Evolutionary conservation across 2,888 invertebrate genomes (phyloP).

Genomic region (Chloroclysta siterata): DNA sequence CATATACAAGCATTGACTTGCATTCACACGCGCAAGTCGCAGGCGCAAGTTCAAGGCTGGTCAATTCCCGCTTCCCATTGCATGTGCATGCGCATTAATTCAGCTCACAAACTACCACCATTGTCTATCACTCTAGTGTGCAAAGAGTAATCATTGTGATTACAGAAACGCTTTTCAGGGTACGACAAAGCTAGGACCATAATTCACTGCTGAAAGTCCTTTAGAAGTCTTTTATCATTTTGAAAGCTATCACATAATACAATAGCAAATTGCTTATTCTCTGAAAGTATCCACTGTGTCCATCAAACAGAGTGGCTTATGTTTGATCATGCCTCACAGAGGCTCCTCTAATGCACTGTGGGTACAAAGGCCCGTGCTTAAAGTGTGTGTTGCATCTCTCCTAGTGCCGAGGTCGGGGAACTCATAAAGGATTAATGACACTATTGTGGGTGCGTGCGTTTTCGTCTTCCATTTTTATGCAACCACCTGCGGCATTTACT

Average conservation of each 20-base stretch:
- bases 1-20: conserved; percentile 52
- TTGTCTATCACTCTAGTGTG: conserved; percentile 75
- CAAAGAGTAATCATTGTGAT: conserved; percentile 10
- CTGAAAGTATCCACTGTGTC: not conserved
- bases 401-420: conserved; percentile 66
- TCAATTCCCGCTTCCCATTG: conserved; percentile 76
- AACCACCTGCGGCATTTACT: conserved; percentile 57
- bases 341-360: not conserved
- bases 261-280: not conserved
- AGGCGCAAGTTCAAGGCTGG: conserved; percentile 84
- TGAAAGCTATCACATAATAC: not conserved
- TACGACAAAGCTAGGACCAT: not conserved
- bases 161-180: not conserved
- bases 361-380: not conserved
- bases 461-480: conserved; percentile 64
- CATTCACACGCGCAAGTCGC: conserved; percentile 37
- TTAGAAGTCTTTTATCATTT: not conserved
- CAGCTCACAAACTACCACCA: conserved; percentile 80
- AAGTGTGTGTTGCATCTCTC: conserved; percentile 19
- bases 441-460: conserved; percentile 69
- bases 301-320: not conserved
- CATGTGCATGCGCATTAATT: conserved; percentile 80
- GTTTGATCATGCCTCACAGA: conserved; percentile 2
- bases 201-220: not conserved
- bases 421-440: conserved; percentile 82